These are phyloP conservation scores for Plutella xylostella DNA, from an alignment of 2,888 invertebrate species.

Conservation along the genomic window DNA sequence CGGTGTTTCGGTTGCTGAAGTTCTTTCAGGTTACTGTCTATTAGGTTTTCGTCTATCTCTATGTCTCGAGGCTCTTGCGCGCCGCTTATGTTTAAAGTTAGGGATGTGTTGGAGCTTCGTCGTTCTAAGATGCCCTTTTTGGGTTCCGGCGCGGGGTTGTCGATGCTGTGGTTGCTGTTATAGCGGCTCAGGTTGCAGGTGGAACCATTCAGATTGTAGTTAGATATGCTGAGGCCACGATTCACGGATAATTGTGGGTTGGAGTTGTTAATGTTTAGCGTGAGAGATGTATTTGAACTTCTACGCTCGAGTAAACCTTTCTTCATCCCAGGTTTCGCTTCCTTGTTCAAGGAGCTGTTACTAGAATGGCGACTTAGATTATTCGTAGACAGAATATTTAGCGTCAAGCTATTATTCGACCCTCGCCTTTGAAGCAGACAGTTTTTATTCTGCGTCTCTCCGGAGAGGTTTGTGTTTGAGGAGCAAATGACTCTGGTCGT, in stretches of 20 bases:
- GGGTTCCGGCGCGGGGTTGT: constrained; percentile 40
- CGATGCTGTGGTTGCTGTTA: constrained; percentile 61
- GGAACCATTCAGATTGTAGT: constrained; percentile 63
- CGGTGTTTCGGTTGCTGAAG: constrained; percentile 54
- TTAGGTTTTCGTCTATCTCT: constrained; percentile 51
- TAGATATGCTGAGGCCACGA: constrained; percentile 57
- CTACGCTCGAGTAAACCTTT: constrained; percentile 85
- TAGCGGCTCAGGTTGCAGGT: constrained; percentile 59
- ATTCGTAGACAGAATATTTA: constrained; percentile 74
- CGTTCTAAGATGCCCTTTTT: constrained; percentile 78
- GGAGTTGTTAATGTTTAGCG: constrained; percentile 74
- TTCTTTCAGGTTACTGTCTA: constrained; percentile 46
- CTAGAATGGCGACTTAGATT: constrained; percentile 67
- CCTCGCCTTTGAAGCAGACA: constrained; percentile 83
- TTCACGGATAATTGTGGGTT: constrained; percentile 60
- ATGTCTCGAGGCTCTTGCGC: constrained; percentile 57
- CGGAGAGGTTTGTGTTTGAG: constrained; percentile 53
- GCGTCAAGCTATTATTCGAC: constrained; percentile 87
- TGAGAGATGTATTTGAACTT: constrained; percentile 91
- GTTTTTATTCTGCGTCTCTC: constrained; percentile 56
- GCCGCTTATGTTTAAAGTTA: constrained; percentile 75
- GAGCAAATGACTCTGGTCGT: constrained; percentile 58
- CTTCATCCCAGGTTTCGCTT: constrained; percentile 49
- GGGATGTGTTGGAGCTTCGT: constrained; percentile 84
- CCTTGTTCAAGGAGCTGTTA: constrained; percentile 66